Evolutionary conservation across 2,888 invertebrate genomes (phyloP), one percentile per base, ranked within the genome.

Genomic region (Trilocha varians): DNA sequence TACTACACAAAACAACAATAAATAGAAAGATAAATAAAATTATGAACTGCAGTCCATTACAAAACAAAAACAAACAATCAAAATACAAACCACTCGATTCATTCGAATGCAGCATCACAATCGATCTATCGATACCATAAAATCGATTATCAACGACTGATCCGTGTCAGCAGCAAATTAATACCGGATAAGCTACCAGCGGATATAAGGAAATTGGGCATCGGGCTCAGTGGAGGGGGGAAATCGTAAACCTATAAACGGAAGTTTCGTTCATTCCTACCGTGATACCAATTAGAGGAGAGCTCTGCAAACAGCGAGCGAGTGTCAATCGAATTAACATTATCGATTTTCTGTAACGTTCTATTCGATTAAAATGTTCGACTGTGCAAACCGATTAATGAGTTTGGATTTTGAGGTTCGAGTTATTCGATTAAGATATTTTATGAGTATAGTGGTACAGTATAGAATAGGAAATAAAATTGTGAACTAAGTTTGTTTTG

Each of bases 211-310:
- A 74, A 73, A 76, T 69, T 70, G 64, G 47, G 62, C 62, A 66
- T 65, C 62, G 59, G 57, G 59, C 57, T 64, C 58, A 61, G 60
- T 63, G 56, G 61, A 59, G 52, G 54, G 62, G 62, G 76, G 77
- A 73, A 70, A 71, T 74, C 72, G 70, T 69, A 66, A 73, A 66
- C 70, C 70, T 61, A 55, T 41, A 48, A 62, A 50, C 71, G 78
- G 78, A 78, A 70, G 75, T 73, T 70, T 70, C 72, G 62, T 53
- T 68, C 65, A 62, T 62, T 68, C 62, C 63, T 62, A 57, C 59
- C 55, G 39, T 41, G 49, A 43, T 49, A 46, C 53, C 58, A 58
- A 59, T 60, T 57, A 45, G 45, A 16, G 46, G 44, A 47, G 48
- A 47, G 45, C 47, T 50, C 44, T 25, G 25, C 25, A 25, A 25